Evolutionary conservation across 1,140 invertebrate genomes (phyloP).

Genomic region (Lucilia sericata): DNA sequence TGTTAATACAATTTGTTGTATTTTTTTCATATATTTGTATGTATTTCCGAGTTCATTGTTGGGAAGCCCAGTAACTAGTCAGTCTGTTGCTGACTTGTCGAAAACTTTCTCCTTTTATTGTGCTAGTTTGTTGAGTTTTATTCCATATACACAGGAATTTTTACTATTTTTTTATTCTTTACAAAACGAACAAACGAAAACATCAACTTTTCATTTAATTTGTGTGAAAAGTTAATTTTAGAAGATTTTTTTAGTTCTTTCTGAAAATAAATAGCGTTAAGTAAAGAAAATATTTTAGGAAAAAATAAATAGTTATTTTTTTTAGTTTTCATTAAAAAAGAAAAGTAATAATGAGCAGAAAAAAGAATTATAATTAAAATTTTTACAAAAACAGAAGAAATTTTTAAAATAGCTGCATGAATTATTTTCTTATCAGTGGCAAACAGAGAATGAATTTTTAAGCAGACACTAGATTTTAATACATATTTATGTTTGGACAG

Average conservation of each 20-base stretch:
- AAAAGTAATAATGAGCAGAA: background rate
- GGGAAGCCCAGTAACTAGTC: background rate
- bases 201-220: constrained; percentile 6
- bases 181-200: constrained; percentile 16
- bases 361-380: background rate
- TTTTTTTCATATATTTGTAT: background rate
- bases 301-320: background rate
- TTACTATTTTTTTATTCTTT: background rate
- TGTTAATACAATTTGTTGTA: too few relatives aligned
- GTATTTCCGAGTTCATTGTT: background rate
- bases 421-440: background rate
- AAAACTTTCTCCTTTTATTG: background rate
- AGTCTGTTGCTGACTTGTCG: constrained; percentile 23
- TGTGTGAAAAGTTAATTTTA: constrained; percentile 29
- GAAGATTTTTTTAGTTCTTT: constrained; percentile 4
- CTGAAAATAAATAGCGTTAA: background rate
- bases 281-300: background rate
- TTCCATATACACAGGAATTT: background rate
- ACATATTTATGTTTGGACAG: too few relatives aligned
- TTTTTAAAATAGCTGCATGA: too few relatives aligned
- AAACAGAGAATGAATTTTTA: background rate
- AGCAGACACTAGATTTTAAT: too few relatives aligned
- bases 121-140: background rate
- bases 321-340: background rate
- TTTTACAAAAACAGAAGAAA: too few relatives aligned